Evolutionary conservation across 1,140 invertebrate genomes (phyloP).

Genomic region (Samia ricini): DNA sequence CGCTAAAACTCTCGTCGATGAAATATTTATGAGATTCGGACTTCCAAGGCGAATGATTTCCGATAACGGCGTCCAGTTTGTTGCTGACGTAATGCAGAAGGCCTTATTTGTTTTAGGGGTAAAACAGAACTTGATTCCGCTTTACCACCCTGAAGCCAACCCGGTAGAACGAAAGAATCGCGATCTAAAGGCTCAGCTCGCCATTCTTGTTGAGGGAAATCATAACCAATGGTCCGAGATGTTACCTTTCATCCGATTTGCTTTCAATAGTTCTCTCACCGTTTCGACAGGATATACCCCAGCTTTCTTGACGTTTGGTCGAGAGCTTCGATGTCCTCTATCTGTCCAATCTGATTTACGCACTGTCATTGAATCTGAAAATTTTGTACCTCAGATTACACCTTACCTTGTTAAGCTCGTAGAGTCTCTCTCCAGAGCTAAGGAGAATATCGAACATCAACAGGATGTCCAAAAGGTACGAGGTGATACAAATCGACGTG

Average conservation of each 20-base stretch:
- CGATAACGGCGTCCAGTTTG: conserved; percentile 35
- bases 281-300: conserved; percentile 1
- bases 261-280: not conserved
- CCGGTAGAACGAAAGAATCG: conserved; percentile 14
- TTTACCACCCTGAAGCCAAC: conserved; percentile 16
- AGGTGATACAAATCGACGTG: conserved; percentile 11
- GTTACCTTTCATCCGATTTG: conserved; percentile 4
- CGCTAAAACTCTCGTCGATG: conserved; percentile 22
- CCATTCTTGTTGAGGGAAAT: not conserved
- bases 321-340: conserved; percentile 27
- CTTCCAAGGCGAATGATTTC: conserved; percentile 34
- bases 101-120: conserved; percentile 26
- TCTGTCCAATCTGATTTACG: conserved; percentile 30
- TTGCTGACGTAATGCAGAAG: conserved; percentile 40
- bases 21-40: conserved; percentile 27
- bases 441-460: conserved; percentile 20
- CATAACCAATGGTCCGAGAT: conserved; percentile 3
- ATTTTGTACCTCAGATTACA: conserved; percentile 45
- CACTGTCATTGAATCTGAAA: conserved; percentile 34
- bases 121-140: conserved; percentile 1
- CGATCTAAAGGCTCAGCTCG: conserved; percentile 9
- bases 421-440: conserved; percentile 18
- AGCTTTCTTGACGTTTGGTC: conserved; percentile 6
- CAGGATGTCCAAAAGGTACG: conserved; percentile 11
- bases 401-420: conserved; percentile 30